phyloP scores from a whole-genome alignment of 2,797 vertebrate genomes.

The Pteropus rufus region DNA sequence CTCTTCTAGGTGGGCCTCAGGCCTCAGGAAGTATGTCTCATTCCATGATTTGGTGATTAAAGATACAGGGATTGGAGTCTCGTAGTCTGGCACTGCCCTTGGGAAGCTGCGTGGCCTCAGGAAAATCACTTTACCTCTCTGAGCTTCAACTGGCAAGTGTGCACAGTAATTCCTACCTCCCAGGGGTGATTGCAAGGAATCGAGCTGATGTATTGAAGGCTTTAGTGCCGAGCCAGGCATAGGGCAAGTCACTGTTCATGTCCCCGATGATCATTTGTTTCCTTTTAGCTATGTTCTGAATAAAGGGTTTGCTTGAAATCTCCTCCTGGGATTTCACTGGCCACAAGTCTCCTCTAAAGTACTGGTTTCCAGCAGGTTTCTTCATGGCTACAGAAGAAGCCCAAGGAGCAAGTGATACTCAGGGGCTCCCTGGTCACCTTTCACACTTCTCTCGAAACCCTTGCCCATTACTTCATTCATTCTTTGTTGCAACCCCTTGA shows the following conservation, averaged over 20 bases:
- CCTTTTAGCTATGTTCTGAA: not conserved
- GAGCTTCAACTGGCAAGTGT: not conserved
- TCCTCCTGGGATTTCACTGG: not conserved
- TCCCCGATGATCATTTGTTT: not conserved
- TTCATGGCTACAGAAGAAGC: not conserved
- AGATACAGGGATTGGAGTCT: not conserved
- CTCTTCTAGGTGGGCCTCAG: not conserved
- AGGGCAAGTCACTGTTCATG: not conserved
- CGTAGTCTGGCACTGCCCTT: not conserved
- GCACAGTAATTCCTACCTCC: not conserved
- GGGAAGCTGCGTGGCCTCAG: not conserved
- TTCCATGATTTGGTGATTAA: not conserved
- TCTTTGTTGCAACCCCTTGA: not conserved
- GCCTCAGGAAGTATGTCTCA: not conserved
- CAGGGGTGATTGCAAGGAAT: not conserved
- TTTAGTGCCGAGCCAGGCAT: not conserved
- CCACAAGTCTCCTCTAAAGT: not conserved
- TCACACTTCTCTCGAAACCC: not conserved
- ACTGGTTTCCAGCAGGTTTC: not conserved
- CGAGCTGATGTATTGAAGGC: not conserved
- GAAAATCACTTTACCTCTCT: not conserved
- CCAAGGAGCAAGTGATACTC: not conserved
- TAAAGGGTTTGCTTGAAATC: not conserved
- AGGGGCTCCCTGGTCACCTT: not conserved
- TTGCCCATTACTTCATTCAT: not conserved